Percentiles rank a stretch among this genome's conserved stretches.
phyloP scores from a whole-genome alignment of 2,888 invertebrate genomes.

The Plemyria rubiginata region DNA sequence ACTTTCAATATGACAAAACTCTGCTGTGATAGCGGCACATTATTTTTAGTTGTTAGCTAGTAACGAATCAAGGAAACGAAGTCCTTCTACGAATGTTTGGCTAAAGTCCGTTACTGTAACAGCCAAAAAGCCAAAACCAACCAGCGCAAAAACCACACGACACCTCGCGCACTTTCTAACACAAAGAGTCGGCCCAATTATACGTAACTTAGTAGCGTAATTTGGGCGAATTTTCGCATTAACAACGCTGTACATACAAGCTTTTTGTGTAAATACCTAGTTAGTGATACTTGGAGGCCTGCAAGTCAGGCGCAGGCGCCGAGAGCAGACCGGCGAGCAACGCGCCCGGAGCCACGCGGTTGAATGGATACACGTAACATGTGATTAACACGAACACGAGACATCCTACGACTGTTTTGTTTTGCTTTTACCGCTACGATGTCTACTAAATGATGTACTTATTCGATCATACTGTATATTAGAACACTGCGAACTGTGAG shows the following conservation, averaged over 20 bases:
- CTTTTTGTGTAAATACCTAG: conserved; percentile 82
- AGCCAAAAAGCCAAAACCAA: conserved; percentile 16
- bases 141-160: conserved; percentile 33
- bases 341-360: conserved; percentile 39
- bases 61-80: conserved; percentile 14
- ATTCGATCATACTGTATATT: conserved; percentile 68
- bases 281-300: conserved; percentile 37
- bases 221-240: conserved; percentile 80
- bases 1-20: not conserved
- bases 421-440: conserved; percentile 84
- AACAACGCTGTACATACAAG: conserved; percentile 83
- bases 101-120: conserved; percentile 14
- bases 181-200: conserved; percentile 59
- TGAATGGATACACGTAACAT: conserved; percentile 66
- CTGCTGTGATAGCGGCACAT: conserved; percentile 2
- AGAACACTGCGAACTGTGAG: conserved; percentile 57
- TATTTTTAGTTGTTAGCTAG: conserved; percentile 17
- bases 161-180: conserved; percentile 34
- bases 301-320: conserved; percentile 50
- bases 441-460: conserved; percentile 76
- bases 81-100: conserved; percentile 10
- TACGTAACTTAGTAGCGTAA: conserved; percentile 75
- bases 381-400: conserved; percentile 82
- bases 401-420: conserved; percentile 78
- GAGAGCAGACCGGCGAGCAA: conserved; percentile 56